Evolutionary conservation across 2,888 invertebrate genomes (phyloP).

Genomic region (Ernsta delagoae): DNA sequence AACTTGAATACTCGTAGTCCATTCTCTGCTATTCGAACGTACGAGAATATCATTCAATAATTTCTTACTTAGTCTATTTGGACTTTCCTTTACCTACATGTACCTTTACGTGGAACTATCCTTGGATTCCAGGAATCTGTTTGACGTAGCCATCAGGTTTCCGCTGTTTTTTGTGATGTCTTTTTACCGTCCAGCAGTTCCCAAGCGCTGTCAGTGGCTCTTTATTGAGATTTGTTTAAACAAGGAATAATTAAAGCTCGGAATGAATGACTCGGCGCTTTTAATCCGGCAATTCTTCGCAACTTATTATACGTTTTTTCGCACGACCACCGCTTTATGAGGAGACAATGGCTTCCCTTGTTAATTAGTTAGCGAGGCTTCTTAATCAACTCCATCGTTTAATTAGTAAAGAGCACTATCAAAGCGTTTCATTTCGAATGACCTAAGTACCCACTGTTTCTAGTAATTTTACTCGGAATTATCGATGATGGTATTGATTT

Average conservation of each 20-base stretch:
- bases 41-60: no score
- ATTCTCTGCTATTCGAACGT: no score
- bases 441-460: neutral
- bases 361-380: conserved; percentile 74
- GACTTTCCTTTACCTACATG: no score
- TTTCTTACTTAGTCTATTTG: no score
- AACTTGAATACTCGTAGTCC: no score
- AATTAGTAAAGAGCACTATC: conserved; percentile 57
- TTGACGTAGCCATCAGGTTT: conserved; percentile 62
- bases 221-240: conserved; percentile 81
- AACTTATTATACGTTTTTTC: conserved; percentile 61
- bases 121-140: conserved; percentile 61
- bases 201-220: conserved; percentile 58
- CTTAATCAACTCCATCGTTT: conserved; percentile 75
- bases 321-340: conserved; percentile 64
- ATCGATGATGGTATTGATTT: no score
- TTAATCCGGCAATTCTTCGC: conserved; percentile 67
- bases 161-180: conserved; percentile 56
- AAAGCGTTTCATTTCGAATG: neutral
- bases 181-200: conserved; percentile 56
- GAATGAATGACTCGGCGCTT: conserved; percentile 74
- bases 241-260: conserved; percentile 78
- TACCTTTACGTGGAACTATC: no score
- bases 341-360: conserved; percentile 70
- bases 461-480: neutral